These are phyloP conservation scores for Cremastobaeus sp. DNA, from an alignment of 2,888 invertebrate genomes.

Conservation along the genomic window DNA sequence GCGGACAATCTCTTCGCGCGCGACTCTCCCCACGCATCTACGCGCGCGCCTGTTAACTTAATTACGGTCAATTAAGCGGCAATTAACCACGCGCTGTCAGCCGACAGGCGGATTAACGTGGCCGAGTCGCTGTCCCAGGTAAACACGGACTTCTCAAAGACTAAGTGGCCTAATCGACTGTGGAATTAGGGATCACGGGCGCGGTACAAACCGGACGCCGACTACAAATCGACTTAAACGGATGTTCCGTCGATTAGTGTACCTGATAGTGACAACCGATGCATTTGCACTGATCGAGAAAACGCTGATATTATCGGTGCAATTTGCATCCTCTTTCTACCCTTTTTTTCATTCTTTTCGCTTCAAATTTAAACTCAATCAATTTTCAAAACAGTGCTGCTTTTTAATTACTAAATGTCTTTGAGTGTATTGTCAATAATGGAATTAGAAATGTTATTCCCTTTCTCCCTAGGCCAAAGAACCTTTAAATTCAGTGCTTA, in stretches of 20 bases:
- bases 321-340: too few species aligned
- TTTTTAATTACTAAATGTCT: too few species aligned
- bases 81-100: slow-evolving; percentile 68
- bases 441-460: too few species aligned
- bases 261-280: slow-evolving; percentile 24
- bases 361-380: too few species aligned
- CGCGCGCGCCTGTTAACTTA: slow-evolving; percentile 68
- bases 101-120: slow-evolving; percentile 65
- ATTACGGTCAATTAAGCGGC: slow-evolving; percentile 74
- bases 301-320: neutral
- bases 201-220: slow-evolving; percentile 23
- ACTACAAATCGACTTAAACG: slow-evolving; percentile 24
- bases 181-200: slow-evolving; percentile 36
- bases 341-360: too few species aligned
- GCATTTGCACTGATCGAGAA: neutral
- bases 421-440: too few species aligned
- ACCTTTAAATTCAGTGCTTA: too few species aligned
- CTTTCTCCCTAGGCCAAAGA: too few species aligned
- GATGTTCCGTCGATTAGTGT: slow-evolving; percentile 31
- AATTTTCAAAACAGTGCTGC: too few species aligned
- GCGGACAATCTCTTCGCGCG: slow-evolving; percentile 63
- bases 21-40: slow-evolving; percentile 63
- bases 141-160: slow-evolving; percentile 50
- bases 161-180: slow-evolving; percentile 46
- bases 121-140: slow-evolving; percentile 49